These are phyloP conservation scores for Pogonocherus hispidulus DNA, from an alignment of 2,888 invertebrate species.

Conservation along the genomic window DNA sequence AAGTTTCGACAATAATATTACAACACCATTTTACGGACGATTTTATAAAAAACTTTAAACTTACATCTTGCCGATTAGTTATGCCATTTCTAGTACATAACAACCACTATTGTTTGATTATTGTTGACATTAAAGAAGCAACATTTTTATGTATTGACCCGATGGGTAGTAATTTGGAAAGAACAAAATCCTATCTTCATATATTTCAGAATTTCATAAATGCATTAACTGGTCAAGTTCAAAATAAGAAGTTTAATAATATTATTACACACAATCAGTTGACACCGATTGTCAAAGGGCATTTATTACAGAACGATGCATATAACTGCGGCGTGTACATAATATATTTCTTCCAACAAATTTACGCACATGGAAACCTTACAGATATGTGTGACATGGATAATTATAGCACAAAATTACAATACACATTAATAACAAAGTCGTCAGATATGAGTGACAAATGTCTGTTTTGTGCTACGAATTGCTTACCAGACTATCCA, in stretches of 20 bases:
- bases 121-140: conserved; percentile 10
- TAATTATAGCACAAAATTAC: too few relatives aligned
- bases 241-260: too few relatives aligned
- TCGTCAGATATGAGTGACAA: too few relatives aligned
- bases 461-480: too few relatives aligned
- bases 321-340: neutral
- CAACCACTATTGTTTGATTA: conserved; percentile 17
- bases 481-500: too few relatives aligned
- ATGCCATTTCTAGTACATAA: conserved; percentile 15
- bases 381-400: neutral
- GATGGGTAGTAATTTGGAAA: neutral
- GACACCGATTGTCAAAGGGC: neutral
- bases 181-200: neutral
- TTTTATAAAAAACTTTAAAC: neutral
- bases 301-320: conserved; percentile 7
- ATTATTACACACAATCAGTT: neutral
- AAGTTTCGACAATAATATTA: conserved; percentile 8
- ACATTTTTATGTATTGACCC: conserved; percentile 7
- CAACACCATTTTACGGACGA: neutral
- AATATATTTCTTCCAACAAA: neutral
- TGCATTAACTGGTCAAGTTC: too few relatives aligned
- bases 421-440: too few relatives aligned
- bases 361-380: neutral
- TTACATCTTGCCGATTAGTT: neutral
- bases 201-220: neutral